Base-by-base conservation (phyloP, 2,797 vertebrate genomes). In the Cacajao melanocephalus region DNA sequence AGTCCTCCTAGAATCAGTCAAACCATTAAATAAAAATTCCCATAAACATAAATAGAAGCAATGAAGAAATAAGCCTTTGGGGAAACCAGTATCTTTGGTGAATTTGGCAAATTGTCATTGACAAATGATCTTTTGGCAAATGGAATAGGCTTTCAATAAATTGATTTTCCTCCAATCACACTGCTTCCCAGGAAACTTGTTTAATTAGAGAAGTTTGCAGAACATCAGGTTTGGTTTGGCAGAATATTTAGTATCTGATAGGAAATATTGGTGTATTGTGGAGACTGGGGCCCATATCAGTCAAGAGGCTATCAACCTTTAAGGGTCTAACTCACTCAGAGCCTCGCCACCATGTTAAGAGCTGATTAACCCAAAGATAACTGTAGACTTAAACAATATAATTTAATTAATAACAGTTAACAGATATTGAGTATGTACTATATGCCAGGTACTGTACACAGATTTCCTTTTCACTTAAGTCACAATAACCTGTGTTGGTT, bases 121-220 rank as follows among this genome's bases (percentile, higher is more conserved):
- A 94, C 48, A 94, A 89, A 85, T 70, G 30, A 85, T 73, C 36
- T 94, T 88, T 92, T 92, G 79, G 79, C 72, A 84, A 88, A 61
- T 79, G n/a, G 10, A 84, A 73, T 13, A 94, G 36, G 15, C 52
- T 75, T 55, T 78, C 67, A 94, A 30, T 67, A 28, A 55, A 76
- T n/a, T 82, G 46, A 85, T 90, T 81, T 75, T 61, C 64, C 33
- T 78, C 30, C 30, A 26, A 7, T 81, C 67, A 81, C 26, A 79
- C 36, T 87, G 7, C 55, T 76, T 86, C 41, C 55, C 75, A 93
- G 36, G 24, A 90, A 79, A 85, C 13, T 36, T 89, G 39, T 92
- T 33, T 89, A 48, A 80, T 79, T 89, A 84, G 50, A 83, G 48
- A 86, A 93, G 57, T 57, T 39, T 48, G 14, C 12, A 57, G 44